Evolutionary conservation across 2,113 vertebrate species (phyloP), one percentile per base, ranked within the genome.

Genomic region (Euleptes europaea): DNA sequence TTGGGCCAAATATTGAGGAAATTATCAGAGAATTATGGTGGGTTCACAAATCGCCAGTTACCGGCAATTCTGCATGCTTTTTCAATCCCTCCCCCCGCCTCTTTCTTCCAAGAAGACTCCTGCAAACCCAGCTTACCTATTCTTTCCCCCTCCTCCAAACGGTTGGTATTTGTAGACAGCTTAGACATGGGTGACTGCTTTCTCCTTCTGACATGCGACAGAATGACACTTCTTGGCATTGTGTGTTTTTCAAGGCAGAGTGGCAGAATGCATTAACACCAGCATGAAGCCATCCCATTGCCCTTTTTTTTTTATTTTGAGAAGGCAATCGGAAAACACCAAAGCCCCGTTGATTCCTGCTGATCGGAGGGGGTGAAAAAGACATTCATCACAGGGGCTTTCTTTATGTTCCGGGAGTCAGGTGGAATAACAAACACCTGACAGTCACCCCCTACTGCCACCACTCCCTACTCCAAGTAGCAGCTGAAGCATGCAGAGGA

Each of bases 191-290:
- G 78, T 71, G 76, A 66, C 85, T 80, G 51, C 1, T 17, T 42
- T 33, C 66, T 28, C 23, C 49, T 33, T 44, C 54, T 4, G 23
- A 5, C 78, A 65, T 80, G 21, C n/a, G 77, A 2, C 0, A 1
- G 0, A 0, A 76, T 54, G 87, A 73, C 86, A n/a, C 67, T 28
- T 75, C 67, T 86, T 42, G 84, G 76, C 73, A 73, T 51, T 14
- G 12, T 0, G 80, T 7, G 6, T 23, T 54, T 57, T 65, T 0
- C 2, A 23, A 51, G 74, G 84, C 84, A 76, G 49, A 91, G 86
- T 3, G 77, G 86, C 83, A 72, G 90, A 82, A 92, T 73, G 79
- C 88, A 91, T 87, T 88, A 87, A 88, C 90, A 87, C 82, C 85
- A 82, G 84, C 89, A 67, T 80, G 40, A 87, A 89, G 88, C 89